phyloP scores from a whole-genome alignment of 2,888 invertebrate species.

The Nemotelus pantherinus region DNA sequence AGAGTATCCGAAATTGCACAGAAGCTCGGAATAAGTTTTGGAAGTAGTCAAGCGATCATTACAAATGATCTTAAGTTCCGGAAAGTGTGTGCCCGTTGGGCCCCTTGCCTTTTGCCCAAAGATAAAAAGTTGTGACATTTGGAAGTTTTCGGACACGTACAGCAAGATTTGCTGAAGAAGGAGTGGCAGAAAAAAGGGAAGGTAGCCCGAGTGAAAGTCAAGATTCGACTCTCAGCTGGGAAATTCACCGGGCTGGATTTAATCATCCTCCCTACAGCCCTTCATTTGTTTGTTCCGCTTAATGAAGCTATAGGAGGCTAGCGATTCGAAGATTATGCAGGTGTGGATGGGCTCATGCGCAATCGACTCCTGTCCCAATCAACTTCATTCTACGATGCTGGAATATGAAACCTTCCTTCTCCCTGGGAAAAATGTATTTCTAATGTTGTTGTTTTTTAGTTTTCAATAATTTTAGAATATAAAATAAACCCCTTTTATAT shows the following conservation, averaged over 20 bases:
- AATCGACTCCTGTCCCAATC: not conserved
- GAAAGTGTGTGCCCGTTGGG: not conserved
- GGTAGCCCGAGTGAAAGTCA: not conserved
- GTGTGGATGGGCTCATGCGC: not conserved
- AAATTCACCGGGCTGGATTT: not conserved
- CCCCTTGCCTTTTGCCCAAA: too few species aligned
- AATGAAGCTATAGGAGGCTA: not conserved
- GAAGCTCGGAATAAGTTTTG: not conserved
- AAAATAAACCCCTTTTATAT: too few species aligned
- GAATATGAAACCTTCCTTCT: slow-evolving; percentile 10
- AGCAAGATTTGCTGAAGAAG: too few species aligned
- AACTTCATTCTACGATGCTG: slow-evolving; percentile 2
- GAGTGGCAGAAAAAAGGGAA: too few species aligned
- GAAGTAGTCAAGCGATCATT: not conserved
- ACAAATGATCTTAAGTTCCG: not conserved
- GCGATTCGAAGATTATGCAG: not conserved
- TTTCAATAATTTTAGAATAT: too few species aligned
- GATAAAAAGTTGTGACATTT: too few species aligned
- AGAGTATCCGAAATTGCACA: not conserved
- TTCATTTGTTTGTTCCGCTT: not conserved
- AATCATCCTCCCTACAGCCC: not conserved
- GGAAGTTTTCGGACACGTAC: too few species aligned
- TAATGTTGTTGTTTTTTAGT: not conserved
- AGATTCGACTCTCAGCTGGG: not conserved
- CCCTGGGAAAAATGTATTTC: not conserved